A percentile compares a stretch with the other conserved stretches of the same genome.
phyloP scores from a whole-genome alignment of 2,888 invertebrate species.

The Agriopis marginaria region DNA sequence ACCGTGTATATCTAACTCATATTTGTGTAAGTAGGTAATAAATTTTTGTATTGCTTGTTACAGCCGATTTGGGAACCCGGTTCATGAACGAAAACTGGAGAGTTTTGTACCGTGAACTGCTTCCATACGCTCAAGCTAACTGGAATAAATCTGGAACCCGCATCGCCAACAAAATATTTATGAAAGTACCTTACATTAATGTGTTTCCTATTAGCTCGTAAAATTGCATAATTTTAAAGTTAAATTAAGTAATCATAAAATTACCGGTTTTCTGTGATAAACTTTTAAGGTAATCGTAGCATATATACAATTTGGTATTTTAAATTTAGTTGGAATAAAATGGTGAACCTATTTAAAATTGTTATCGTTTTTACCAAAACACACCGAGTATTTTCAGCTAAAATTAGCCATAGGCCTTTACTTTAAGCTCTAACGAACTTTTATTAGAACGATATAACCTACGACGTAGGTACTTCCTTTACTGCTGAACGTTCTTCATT shows the following conservation, averaged over 20 bases:
- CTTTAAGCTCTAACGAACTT: too few relatives aligned
- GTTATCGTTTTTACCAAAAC: background rate
- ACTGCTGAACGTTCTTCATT: too few relatives aligned
- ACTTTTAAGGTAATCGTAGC: constrained; percentile 21
- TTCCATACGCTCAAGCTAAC: constrained; percentile 83
- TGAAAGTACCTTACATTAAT: constrained; percentile 82
- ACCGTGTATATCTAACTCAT: too few relatives aligned
- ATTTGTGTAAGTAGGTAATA: background rate
- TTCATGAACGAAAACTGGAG: constrained; percentile 88
- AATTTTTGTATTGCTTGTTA: constrained; percentile 52
- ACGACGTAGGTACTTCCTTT: too few relatives aligned
- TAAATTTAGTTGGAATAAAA: constrained; percentile 4
- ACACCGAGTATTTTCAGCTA: background rate
- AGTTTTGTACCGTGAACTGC: constrained; percentile 82
- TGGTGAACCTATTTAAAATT: background rate
- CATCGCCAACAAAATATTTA: constrained; percentile 83
- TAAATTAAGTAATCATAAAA: constrained; percentile 10
- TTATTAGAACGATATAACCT: too few relatives aligned
- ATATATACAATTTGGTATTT: constrained; percentile 1
- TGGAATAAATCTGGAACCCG: constrained; percentile 85
- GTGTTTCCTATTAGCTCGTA: constrained; percentile 56
- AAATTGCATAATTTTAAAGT: background rate
- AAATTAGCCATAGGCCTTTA: too few relatives aligned
- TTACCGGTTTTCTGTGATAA: constrained; percentile 46
- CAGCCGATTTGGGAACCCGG: constrained; percentile 83